These are phyloP conservation scores for Heterohyrax brucei DNA, from an alignment of 2,797 vertebrate species.

Conservation along the genomic window DNA sequence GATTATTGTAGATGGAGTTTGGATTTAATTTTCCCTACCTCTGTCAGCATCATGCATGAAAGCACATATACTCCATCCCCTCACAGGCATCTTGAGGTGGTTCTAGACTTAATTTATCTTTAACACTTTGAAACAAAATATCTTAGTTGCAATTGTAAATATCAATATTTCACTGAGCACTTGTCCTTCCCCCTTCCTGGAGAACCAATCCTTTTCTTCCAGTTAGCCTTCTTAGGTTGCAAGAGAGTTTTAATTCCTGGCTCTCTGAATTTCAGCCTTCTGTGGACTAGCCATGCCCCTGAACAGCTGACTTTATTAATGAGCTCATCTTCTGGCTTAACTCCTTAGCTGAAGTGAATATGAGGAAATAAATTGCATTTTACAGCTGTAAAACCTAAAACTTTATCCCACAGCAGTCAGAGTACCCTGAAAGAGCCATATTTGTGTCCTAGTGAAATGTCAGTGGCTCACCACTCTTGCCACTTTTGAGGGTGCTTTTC, in stretches of 20 bases:
- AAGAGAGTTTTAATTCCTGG: constrained; percentile 41
- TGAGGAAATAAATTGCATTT: constrained; percentile 45
- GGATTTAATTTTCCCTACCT: not conserved
- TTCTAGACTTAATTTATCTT: not conserved
- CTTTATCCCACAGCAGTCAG: constrained; percentile 25
- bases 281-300: not conserved
- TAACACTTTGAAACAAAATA: constrained; percentile 52
- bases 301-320: constrained; percentile 33
- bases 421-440: not conserved
- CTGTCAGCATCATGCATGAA: not conserved
- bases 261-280: not conserved
- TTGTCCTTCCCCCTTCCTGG: not conserved
- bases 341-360: constrained; percentile 48
- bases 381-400: constrained; percentile 38
- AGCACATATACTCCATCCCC: not conserved
- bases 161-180: not conserved
- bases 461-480: too few relatives aligned
- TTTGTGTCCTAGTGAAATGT: too few relatives aligned
- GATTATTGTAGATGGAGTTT: not conserved
- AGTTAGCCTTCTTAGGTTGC: not conserved
- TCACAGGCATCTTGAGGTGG: not conserved
- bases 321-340: constrained; percentile 55
- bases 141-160: constrained; percentile 20
- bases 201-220: not conserved
- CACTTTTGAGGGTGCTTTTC: not conserved